phyloP scores from a whole-genome alignment of 2,113 vertebrate species.

The Gnathonemus longibarbis region DNA sequence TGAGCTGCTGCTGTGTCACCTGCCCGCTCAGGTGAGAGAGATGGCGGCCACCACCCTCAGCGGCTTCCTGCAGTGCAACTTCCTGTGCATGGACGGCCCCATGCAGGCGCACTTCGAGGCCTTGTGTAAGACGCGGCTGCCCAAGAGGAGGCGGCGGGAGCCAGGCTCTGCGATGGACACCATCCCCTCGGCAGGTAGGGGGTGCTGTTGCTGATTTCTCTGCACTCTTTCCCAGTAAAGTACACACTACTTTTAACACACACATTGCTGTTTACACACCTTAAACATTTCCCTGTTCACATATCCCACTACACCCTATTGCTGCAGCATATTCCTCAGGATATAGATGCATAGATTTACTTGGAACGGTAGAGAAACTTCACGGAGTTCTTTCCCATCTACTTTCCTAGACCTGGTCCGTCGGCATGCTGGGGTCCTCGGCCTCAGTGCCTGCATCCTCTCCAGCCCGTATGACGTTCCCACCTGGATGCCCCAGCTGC shows the following conservation, averaged over 20 bases:
- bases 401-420: constrained; percentile 74
- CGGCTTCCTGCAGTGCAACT: constrained; percentile 89
- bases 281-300: neutral
- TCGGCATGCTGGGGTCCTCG: constrained; percentile 91
- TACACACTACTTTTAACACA: neutral
- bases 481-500: constrained; percentile 94
- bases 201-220: neutral
- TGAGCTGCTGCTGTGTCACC: neutral
- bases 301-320: neutral
- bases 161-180: constrained; percentile 70
- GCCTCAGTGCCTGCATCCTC: constrained; percentile 88
- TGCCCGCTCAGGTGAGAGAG: constrained; percentile 76
- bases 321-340: neutral
- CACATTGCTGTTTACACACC: neutral
- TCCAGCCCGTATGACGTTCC: constrained; percentile 94
- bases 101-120: constrained; percentile 91
- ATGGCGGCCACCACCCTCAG: constrained; percentile 94
- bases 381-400: constrained; percentile 7
- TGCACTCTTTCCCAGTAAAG: neutral
- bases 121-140: constrained; percentile 86
- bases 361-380: neutral
- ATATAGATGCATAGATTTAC: neutral
- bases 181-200: constrained; percentile 80
- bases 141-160: constrained; percentile 82
- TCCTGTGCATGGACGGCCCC: constrained; percentile 78